Conservation (phyloP, 2,888 invertebrate genomes). For the Caenorhabditis wallacei region DNA sequence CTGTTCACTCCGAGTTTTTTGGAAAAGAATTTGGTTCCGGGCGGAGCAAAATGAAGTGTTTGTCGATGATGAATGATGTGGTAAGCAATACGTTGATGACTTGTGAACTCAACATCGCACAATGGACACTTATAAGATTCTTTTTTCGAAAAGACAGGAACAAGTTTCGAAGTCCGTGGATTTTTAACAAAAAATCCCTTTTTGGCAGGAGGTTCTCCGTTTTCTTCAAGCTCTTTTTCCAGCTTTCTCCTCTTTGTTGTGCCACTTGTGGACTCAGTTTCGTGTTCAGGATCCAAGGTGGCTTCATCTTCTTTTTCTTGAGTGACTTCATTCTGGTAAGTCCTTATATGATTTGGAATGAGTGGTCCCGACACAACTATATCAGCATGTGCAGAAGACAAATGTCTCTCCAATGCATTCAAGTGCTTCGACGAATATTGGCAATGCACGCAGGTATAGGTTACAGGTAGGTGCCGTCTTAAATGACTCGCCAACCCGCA, state of each 20-base stretch:
- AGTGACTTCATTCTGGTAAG: neutral
- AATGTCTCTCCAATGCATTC: neutral
- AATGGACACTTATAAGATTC: constrained; percentile 5
- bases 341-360: neutral
- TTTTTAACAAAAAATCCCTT: neutral
- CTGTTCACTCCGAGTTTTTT: neutral
- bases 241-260: too few relatives aligned
- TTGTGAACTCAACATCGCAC: neutral
- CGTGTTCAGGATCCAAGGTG: too few relatives aligned
- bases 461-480: neutral
- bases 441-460: constrained; percentile 4
- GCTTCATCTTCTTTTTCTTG: neutral
- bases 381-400: neutral
- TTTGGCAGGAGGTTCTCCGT: neutral
- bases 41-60: neutral
- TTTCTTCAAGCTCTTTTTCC: neutral
- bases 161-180: neutral
- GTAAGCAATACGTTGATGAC: constrained; percentile 6
- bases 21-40: neutral
- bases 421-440: neutral
- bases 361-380: neutral
- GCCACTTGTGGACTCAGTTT: too few relatives aligned
- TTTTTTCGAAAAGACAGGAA: neutral
- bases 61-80: constrained; percentile 31
- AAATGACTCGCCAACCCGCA: constrained; percentile 41